phyloP scores from a whole-genome alignment of 2,113 vertebrate species.

The Circaetus gallicus region DNA sequence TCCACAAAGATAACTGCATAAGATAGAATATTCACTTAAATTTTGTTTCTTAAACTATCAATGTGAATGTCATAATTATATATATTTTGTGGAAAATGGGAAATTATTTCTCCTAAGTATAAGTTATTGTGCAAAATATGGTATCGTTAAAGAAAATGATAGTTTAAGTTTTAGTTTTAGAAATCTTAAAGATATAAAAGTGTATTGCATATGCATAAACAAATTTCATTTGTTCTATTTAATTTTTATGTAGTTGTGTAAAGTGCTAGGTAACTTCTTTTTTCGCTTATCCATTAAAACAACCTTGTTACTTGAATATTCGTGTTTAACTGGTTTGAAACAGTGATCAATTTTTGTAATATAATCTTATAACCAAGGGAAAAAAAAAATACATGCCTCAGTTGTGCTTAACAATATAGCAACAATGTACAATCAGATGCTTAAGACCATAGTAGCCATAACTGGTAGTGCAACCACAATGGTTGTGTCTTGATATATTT shows the following conservation, averaged over 20 bases:
- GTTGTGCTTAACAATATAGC: conserved; percentile 31
- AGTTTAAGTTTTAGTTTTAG: conserved; percentile 80
- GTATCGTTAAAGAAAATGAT: conserved; percentile 74
- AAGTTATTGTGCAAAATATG: conserved; percentile 83
- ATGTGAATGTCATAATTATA: conserved; percentile 85
- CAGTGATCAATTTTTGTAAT: conserved; percentile 56
- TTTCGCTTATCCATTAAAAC: conserved; percentile 64
- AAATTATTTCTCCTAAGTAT: conserved; percentile 78
- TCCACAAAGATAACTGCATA: conserved; percentile 59
- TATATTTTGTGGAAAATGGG: conserved; percentile 78
- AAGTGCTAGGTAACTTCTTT: conserved; percentile 69
- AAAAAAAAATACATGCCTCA: conserved; percentile 18
- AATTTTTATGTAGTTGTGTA: conserved; percentile 77
- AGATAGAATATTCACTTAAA: conserved; percentile 68
- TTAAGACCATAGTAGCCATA: conserved; percentile 31
- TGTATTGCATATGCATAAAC: conserved; percentile 77
- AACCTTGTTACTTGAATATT: conserved; percentile 80
- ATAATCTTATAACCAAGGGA: conserved; percentile 43
- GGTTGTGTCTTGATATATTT: neutral
- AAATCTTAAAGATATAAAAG: conserved; percentile 76
- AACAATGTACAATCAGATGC: conserved; percentile 39
- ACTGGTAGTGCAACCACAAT: neutral
- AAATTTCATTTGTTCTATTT: conserved; percentile 79
- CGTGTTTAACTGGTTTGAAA: conserved; percentile 68
- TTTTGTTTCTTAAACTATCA: conserved; percentile 77